Conservation (phyloP, 1,140 invertebrate species). For the Drosophila repletoides region DNA sequence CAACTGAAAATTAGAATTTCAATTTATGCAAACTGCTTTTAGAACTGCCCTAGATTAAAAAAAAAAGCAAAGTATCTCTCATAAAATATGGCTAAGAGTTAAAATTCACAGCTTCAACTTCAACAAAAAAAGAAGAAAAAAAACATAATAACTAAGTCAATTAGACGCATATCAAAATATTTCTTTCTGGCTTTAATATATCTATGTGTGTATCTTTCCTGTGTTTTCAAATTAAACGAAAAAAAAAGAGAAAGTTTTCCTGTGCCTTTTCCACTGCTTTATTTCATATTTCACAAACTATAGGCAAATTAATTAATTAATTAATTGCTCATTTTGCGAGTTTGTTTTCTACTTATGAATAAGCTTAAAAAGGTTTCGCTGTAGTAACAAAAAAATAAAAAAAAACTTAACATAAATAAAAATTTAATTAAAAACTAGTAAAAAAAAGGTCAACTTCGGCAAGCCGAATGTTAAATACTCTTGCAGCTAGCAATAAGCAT, state of each 20-base stretch:
- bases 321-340: slow-evolving; percentile 8
- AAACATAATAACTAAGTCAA: slow-evolving; percentile 48
- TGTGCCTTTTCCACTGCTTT: slow-evolving; percentile 60
- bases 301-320: slow-evolving; percentile 10
- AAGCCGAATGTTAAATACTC: not conserved
- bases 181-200: slow-evolving; percentile 14
- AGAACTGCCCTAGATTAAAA: slow-evolving; percentile 26
- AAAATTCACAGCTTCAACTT: slow-evolving; percentile 26
- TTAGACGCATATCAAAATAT: slow-evolving; percentile 65
- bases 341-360: slow-evolving; percentile 28
- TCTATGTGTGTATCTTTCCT: not conserved
- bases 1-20: slow-evolving; percentile 20
- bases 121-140: too few relatives aligned
- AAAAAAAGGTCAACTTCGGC: too few relatives aligned
- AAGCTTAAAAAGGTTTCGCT: slow-evolving; percentile 70
- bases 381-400: slow-evolving; percentile 38
- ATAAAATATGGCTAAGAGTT: slow-evolving; percentile 25
- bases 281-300: slow-evolving; percentile 19
- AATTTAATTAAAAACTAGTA: too few relatives aligned
- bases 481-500: too few relatives aligned
- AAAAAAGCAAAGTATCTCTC: slow-evolving; percentile 7
- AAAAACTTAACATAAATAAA: slow-evolving; percentile 16
- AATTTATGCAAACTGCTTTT: slow-evolving; percentile 43
- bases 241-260: slow-evolving; percentile 52
- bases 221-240: not conserved